Evolutionary conservation across 2,888 invertebrate genomes (phyloP).

Genomic region (Tipula vernalis): DNA sequence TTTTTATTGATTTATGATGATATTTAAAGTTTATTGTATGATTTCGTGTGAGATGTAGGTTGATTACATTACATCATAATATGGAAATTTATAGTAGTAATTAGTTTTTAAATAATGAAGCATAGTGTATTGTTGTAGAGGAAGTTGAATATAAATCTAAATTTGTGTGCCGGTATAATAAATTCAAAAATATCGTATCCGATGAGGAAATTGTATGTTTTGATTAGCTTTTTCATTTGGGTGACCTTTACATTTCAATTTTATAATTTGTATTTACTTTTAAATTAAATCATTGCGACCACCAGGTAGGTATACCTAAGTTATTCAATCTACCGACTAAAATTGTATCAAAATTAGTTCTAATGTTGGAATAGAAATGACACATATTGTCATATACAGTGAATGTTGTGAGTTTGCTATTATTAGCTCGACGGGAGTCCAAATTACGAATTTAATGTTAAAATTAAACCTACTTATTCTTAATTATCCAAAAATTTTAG

Average conservation of each 20-base stretch:
- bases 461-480: too few species aligned
- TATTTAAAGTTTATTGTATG: not conserved
- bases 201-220: not conserved
- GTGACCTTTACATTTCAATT: not conserved
- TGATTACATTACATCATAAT: not conserved
- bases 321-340: too few species aligned
- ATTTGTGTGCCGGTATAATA: not conserved
- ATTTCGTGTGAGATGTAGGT: not conserved
- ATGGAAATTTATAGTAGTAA: not conserved
- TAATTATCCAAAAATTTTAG: too few species aligned
- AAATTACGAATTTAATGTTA: too few species aligned
- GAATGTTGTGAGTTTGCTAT: too few species aligned
- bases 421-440: too few species aligned
- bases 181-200: not conserved
- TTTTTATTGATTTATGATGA: not conserved
- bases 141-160: not conserved
- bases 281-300: too few species aligned
- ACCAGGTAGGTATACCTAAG: too few species aligned
- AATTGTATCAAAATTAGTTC: too few species aligned
- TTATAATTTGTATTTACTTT: not conserved
- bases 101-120: not conserved
- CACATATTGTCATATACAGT: too few species aligned
- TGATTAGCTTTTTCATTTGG: not conserved
- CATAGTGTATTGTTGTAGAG: not conserved
- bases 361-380: too few species aligned